These are phyloP conservation scores for Poecile montanus DNA, from an alignment of 2,797 vertebrate genomes.

Conservation along the genomic window DNA sequence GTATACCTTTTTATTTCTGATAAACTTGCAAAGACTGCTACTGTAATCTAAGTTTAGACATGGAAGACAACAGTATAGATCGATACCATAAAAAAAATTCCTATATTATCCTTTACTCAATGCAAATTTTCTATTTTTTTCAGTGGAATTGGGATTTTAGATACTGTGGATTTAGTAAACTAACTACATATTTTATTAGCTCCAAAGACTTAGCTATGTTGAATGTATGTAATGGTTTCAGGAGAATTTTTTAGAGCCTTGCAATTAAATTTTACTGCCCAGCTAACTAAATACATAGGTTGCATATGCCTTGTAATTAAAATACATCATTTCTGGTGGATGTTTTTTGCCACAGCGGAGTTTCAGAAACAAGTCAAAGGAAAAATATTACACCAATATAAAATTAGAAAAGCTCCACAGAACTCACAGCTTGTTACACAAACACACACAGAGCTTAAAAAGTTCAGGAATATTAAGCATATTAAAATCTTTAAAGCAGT, in stretches of 20 bases:
- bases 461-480: slow-evolving; percentile 8
- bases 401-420: slow-evolving; percentile 35
- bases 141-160: not conserved
- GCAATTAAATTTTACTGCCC: slow-evolving; percentile 59
- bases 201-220: not conserved
- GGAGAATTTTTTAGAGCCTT: slow-evolving; percentile 41
- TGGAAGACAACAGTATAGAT: not conserved
- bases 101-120: not conserved
- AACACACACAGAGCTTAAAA: not conserved
- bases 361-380: slow-evolving; percentile 46
- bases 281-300: slow-evolving; percentile 54
- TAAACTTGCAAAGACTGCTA: not conserved
- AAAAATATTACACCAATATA: slow-evolving; percentile 31
- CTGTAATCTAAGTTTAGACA: not conserved
- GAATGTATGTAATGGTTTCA: slow-evolving; percentile 38
- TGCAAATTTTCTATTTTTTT: not conserved
- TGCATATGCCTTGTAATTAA: slow-evolving; percentile 59
- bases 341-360: slow-evolving; percentile 28
- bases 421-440: slow-evolving; percentile 4
- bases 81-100: not conserved
- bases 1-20: not conserved
- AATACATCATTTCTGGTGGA: slow-evolving; percentile 57
- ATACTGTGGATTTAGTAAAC: not conserved
- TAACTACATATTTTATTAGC: not conserved
- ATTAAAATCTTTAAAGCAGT: slow-evolving; percentile 58